Conservation (phyloP, 2,888 invertebrate genomes). For the Notodonta ziczac region DNA sequence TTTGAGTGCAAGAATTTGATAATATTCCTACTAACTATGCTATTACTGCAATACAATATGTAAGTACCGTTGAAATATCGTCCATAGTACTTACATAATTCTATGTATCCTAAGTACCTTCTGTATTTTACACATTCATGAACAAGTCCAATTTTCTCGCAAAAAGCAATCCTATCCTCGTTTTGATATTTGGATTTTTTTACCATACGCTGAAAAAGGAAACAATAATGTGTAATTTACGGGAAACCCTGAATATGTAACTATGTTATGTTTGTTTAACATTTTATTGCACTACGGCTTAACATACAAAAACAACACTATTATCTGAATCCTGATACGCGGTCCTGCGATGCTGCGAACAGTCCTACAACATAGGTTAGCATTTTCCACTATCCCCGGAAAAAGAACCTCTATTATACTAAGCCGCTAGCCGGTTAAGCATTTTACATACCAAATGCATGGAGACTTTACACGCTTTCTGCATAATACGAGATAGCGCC, state of each 20-base stretch:
- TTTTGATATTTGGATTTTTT: background rate
- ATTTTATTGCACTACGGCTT: constrained; percentile 7
- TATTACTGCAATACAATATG: too few relatives aligned
- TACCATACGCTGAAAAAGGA: background rate
- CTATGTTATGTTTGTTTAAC: background rate
- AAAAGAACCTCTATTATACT: constrained; percentile 42
- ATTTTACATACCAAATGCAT: constrained; percentile 44
- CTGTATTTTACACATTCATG: too few relatives aligned
- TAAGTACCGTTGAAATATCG: too few relatives aligned
- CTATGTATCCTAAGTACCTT: too few relatives aligned
- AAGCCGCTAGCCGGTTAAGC: constrained; percentile 41
- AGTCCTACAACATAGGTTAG: constrained; percentile 36
- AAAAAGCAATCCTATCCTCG: background rate
- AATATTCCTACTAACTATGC: background rate
- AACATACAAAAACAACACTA: constrained; percentile 15
- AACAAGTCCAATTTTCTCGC: background rate
- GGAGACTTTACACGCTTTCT: constrained; percentile 24
- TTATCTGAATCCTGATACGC: constrained; percentile 12
- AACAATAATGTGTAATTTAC: background rate
- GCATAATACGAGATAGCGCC: constrained; percentile 32
- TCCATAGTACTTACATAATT: too few relatives aligned
- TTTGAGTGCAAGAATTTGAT: background rate
- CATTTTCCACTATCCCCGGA: constrained; percentile 39
- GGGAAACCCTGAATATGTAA: background rate
- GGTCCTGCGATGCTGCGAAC: constrained; percentile 15